Evolutionary conservation across 2,113 vertebrate genomes (phyloP), one percentile per base, ranked within the genome.

Genomic region (Centrocercus urophasianus): DNA sequence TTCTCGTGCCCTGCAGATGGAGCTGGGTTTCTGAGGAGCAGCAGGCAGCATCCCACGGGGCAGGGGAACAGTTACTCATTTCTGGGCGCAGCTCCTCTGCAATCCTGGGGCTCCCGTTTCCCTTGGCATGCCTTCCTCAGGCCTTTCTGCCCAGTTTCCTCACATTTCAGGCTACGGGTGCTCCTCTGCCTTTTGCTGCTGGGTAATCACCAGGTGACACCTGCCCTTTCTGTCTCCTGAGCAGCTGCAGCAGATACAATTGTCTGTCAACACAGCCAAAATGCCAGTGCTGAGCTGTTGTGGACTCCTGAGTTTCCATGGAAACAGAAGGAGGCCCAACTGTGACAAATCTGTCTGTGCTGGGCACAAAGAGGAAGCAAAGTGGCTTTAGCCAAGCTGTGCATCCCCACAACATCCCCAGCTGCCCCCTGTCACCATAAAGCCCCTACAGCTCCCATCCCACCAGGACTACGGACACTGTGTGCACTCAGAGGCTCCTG

Each of bases 231-330:
- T 75, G 85, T 76, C 71, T 93, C 72, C 70, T 2, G 2, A 92
- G 81, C 83, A 88, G 81, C 79, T 94, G 91, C 72, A 84, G 90
- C 75, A 74, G 86, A 78, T 88, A 95, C 93, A 87, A 87, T 95
- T 94, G 94, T 93, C 96, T 27, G 2, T 95, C 91, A 93, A 50
- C 89, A 90, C 48, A 93, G 82, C 81, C 0, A 10, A 97, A 96
- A 97, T 77, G 70, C 91, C 87, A 83, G 91, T 0, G 6, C 14
- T 13, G 87, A 96, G 96, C 96, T 94, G 93, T 88, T 96, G 93
- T 97, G 96, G 95, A 92, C 96, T 97, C 88, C 84, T 4, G 1
- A 24, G 95, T 97, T 96, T 95, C 96, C 93, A 96, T 97, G 94
- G 96, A 93, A 96, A 96, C 96, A 84, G 88, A 21, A 96, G 89